A percentile compares a stretch with the other conserved stretches of the same genome.
These are phyloP conservation scores for Neodon shergylaensis DNA, from an alignment of 2,113 vertebrate species.

Conservation along the genomic window DNA sequence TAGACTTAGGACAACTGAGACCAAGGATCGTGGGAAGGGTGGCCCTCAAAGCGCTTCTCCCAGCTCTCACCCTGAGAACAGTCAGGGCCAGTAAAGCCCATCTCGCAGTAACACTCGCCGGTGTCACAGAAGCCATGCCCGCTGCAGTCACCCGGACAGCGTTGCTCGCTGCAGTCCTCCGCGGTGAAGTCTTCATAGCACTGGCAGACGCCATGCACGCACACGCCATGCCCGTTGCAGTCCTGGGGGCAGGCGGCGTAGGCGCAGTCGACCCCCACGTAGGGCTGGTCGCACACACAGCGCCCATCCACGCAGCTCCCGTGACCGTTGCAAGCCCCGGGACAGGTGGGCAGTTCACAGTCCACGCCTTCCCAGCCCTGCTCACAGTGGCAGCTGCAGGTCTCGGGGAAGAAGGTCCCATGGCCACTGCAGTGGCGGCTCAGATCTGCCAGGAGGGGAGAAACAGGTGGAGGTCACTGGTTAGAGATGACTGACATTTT, in stretches of 20 bases:
- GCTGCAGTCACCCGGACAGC: slow-evolving; percentile 88
- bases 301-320: slow-evolving; percentile 87
- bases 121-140: slow-evolving; percentile 90
- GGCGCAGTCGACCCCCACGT: slow-evolving; percentile 87
- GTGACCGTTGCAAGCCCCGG: slow-evolving; percentile 87
- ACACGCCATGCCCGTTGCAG: slow-evolving; percentile 90
- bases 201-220: slow-evolving; percentile 88
- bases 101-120: slow-evolving; percentile 90
- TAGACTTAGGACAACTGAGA: neutral
- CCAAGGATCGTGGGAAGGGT: neutral
- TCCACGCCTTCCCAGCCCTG: slow-evolving; percentile 90
- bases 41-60: accelerated
- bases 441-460: slow-evolving; percentile 73
- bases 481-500: too few species aligned
- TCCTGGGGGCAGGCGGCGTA: slow-evolving; percentile 85
- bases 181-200: slow-evolving; percentile 86
- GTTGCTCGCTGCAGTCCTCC: slow-evolving; percentile 88
- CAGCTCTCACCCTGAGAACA: slow-evolving; percentile 89
- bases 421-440: slow-evolving; percentile 86
- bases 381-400: slow-evolving; percentile 89
- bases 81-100: slow-evolving; percentile 89
- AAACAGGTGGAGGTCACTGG: too few species aligned
- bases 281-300: slow-evolving; percentile 88
- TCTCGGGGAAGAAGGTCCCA: slow-evolving; percentile 85
- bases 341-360: slow-evolving; percentile 90